These are phyloP conservation scores for Drosophila oshimai DNA, from an alignment of 1,140 invertebrate genomes.

Conservation along the genomic window DNA sequence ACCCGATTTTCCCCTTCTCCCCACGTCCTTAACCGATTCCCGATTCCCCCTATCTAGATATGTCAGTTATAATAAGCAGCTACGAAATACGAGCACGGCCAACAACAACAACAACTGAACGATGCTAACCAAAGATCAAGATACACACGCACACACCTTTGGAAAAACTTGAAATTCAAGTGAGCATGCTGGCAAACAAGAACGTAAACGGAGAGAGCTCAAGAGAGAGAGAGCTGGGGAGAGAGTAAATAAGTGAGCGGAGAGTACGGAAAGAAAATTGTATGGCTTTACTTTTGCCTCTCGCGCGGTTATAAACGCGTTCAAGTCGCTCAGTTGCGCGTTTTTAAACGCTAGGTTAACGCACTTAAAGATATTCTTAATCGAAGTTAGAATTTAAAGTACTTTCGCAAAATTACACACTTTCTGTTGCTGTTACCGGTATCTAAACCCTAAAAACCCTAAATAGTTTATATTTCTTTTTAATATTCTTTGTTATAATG, in stretches of 20 bases:
- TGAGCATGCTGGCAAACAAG: conserved; percentile 48
- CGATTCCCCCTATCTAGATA: conserved; percentile 55
- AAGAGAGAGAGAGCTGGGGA: neutral
- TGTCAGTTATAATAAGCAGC: conserved; percentile 75
- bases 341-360: conserved; percentile 46
- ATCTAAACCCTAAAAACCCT: no score
- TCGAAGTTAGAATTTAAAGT: no score
- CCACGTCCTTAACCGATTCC: conserved; percentile 2
- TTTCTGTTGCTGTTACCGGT: no score
- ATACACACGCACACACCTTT: conserved; percentile 36
- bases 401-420: no score
- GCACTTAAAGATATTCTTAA: no score
- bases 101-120: conserved; percentile 22
- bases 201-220: conserved; percentile 12
- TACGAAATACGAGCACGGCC: conserved; percentile 62
- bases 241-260: neutral
- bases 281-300: conserved; percentile 3
- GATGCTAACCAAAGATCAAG: conserved; percentile 66
- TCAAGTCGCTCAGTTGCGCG: neutral
- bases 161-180: conserved; percentile 71
- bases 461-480: no score
- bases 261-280: neutral
- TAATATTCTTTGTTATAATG: no score
- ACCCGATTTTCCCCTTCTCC: neutral
- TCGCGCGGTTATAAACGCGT: conserved; percentile 39